Conservation (phyloP, 2,888 invertebrate genomes). For the Caenorhabditis angaria region DNA sequence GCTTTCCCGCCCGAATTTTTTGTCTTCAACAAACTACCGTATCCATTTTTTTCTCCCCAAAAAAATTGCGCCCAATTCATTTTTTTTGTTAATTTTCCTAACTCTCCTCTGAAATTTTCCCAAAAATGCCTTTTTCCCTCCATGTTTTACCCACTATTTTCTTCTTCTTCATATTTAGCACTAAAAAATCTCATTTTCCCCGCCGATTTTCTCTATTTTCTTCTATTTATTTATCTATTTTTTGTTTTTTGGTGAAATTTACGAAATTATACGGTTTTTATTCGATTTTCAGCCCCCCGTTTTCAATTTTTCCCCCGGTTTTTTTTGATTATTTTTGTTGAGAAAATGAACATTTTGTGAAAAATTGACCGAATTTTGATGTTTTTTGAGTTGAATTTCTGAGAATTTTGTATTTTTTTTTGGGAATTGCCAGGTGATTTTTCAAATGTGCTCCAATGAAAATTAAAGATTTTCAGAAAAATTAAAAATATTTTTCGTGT, state of each 20-base stretch:
- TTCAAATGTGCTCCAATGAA: too few species aligned
- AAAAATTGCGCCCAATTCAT: background rate
- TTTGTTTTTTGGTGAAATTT: background rate
- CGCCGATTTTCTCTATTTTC: background rate
- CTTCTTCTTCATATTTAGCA: background rate
- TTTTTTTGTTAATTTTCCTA: conserved; percentile 5
- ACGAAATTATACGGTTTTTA: conserved; percentile 1
- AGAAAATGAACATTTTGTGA: conserved; percentile 13
- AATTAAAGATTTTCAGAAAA: too few species aligned
- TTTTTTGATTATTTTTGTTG: conserved; percentile 5
- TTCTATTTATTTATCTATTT: conserved; percentile 8
- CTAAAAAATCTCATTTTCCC: background rate
- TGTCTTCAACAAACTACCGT: background rate
- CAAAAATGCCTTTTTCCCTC: background rate
- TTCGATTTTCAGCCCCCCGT: background rate
- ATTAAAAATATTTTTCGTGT: too few species aligned
- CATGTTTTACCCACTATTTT: background rate
- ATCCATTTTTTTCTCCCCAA: too few species aligned
- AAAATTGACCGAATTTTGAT: conserved; percentile 1
- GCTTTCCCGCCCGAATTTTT: conserved; percentile 19
- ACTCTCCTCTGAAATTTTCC: background rate
- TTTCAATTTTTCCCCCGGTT: conserved; percentile 5
- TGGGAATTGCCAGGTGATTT: background rate
- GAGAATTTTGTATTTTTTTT: conserved; percentile 18
- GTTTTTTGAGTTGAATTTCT: conserved; percentile 3